Base-by-base conservation (phyloP, 2,888 invertebrate genomes). In the Lasioglossum vierecki region DNA sequence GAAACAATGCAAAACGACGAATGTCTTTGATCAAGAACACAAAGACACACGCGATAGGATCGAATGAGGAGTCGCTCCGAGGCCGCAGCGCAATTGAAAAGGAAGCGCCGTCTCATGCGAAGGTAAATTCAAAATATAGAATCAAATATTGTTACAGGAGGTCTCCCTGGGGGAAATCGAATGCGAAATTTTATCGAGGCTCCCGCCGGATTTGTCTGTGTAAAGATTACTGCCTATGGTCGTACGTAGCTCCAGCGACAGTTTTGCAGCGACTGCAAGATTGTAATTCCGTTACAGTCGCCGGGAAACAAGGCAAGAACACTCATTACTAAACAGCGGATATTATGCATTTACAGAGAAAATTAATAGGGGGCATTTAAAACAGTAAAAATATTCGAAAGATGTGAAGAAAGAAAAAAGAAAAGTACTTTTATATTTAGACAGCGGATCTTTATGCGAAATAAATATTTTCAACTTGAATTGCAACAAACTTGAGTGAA, bases 201-300 rank as follows among this genome's bases (percentile, higher is more conserved):
- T 68, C 39, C 66, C 35, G 4, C 1, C 66, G 35, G 15, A 13
- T 70, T 9, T 26, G 22, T 4, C 41, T 41, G 15, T 70, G 13
- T 49, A 82, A 71, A 80, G n/a, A 82, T 46, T 9, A 4, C 6
- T n/a, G 18, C 5, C 60, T 30, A 41, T 44, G 39, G 66, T 44
- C 18, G 53, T 57, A 60, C 46, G 60, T 76, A 76, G 60, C 74
- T 30, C 46, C 1, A 60, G 22, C 41, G 44, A 66, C 68, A 22
- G 18, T 57, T 74, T 35, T 18, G 26, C 41, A 49, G 18, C 66
- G 66, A 8, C 18, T 2, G 26, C 13, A 30, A 39, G 53, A 74
- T 85, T 79, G 81, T 71, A 86, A 88, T 88, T 88, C 82, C 70
- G 83, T 79, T 80, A 82, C 68, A 35, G 44, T 26, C 46, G 18